Percentiles rank a stretch among this genome's conserved stretches.
phyloP scores from a whole-genome alignment of 2,888 invertebrate genomes.

The Ctenicera cuprea region DNA sequence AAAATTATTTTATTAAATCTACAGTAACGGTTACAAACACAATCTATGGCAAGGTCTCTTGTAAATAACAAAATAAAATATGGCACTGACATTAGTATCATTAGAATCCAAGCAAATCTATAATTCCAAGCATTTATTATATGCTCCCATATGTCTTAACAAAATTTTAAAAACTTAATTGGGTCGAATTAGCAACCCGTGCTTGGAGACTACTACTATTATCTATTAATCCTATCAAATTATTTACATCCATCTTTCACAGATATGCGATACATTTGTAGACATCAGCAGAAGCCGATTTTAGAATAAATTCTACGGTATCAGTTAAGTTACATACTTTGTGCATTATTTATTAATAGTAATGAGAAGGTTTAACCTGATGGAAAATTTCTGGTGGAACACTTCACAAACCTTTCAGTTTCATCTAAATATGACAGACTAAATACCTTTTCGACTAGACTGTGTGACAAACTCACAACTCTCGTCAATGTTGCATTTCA shows the following conservation, averaged over 20 bases:
- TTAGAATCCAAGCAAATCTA: conserved; percentile 30
- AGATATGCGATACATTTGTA: conserved; percentile 44
- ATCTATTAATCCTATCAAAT: conserved; percentile 30
- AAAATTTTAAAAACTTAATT: conserved; percentile 12
- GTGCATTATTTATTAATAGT: conserved; percentile 28
- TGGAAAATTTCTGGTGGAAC: neutral
- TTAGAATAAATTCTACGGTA: conserved; percentile 31
- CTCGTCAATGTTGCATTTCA: conserved; percentile 24
- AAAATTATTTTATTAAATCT: conserved; percentile 33
- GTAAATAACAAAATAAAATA: conserved; percentile 51
- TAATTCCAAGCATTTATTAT: conserved; percentile 16
- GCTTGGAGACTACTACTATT: conserved; percentile 40
- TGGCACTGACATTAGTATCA: conserved; percentile 54
- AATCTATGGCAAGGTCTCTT: conserved; percentile 56
- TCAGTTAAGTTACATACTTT: conserved; percentile 32
- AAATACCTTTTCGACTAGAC: conserved; percentile 42
- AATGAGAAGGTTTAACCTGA: neutral
- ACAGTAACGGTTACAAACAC: conserved; percentile 38
- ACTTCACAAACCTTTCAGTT: conserved; percentile 5
- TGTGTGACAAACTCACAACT: conserved; percentile 34
- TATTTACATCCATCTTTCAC: conserved; percentile 44
- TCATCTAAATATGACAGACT: conserved; percentile 30
- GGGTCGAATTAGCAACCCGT: conserved; percentile 18
- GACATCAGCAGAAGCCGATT: conserved; percentile 35
- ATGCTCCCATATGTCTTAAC: conserved; percentile 1